Evolutionary conservation across 1,140 invertebrate genomes (phyloP), one percentile per base, ranked within the genome.

Genomic region (Gyrodactylus salaris): DNA sequence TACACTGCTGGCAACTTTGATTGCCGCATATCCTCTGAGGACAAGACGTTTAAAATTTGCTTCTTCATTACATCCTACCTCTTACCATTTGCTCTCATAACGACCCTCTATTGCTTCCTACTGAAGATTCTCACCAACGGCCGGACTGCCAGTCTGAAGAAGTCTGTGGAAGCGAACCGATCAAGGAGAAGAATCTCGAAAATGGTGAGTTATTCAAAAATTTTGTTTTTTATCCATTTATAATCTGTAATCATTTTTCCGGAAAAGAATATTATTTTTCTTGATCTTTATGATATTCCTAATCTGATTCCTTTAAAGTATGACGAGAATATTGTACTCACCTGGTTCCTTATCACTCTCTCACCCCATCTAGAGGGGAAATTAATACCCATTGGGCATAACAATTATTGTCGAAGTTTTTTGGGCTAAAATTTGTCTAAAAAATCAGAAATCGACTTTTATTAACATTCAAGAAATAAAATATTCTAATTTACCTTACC

Each of bases 121-220:
- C 7, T 71, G 1, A 25, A 2, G 24, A 21, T 20, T 20, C 24
- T 71, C 1, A 20, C 26, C 16, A 16, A 71, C 1, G 70, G 70
- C 7, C 1, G 21, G 26, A 71, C n/a, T 1, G 25, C 70, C 1
- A 71, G 26, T 24, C 25, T 71, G n/a, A 20, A 20, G 75, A 82
- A 84, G 27, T 85, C 85, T 26, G 84, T 84, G 0, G 86, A 87
- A 77, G 85, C 84, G 71, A 81, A 88, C 69, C 84, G 88, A 76
- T 88, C 89, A 26, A 90, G 91, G 80, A 87, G 87, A 79, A 84
- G 90, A 75, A 91, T 93, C 0, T 95, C 91, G 0, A 83, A 88
- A 75, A 87, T 96, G 86, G 89, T 96, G 1, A 85, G 93, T 34
- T 87, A 91, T 25, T 89, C 96, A 20, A 89, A 94, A 0, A 86